A percentile compares a stretch with the other conserved stretches of the same genome.
These are phyloP conservation scores for Cotesia congregata DNA, from an alignment of 2,888 invertebrate species.

Conservation along the genomic window DNA sequence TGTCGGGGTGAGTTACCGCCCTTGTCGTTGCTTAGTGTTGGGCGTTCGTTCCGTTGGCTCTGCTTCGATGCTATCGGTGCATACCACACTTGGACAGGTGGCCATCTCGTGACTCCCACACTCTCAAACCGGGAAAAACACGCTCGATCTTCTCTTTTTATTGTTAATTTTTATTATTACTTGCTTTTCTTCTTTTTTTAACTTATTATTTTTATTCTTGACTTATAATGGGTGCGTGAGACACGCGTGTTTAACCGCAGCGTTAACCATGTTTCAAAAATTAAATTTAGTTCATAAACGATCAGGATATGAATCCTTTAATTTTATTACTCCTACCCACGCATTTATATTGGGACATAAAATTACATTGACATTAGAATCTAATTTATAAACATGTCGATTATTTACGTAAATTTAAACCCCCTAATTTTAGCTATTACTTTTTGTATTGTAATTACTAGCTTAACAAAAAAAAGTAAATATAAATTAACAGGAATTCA, in stretches of 20 bases:
- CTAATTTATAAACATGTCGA: constrained; percentile 51
- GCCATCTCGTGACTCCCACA: constrained; percentile 66
- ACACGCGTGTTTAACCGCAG: constrained; percentile 15
- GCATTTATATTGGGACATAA: background rate
- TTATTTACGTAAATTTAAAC: background rate
- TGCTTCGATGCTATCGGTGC: constrained; percentile 66
- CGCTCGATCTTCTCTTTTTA: constrained; percentile 33
- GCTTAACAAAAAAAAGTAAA: too few species aligned
- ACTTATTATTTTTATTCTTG: constrained; percentile 6
- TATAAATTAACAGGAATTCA: too few species aligned
- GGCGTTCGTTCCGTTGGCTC: constrained; percentile 62
- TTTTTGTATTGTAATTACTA: background rate
- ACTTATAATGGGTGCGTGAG: constrained; percentile 9
- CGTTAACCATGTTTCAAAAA: background rate
- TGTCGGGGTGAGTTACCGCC: constrained; percentile 69
- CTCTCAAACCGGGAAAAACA: constrained; percentile 45
- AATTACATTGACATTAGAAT: constrained; percentile 48
- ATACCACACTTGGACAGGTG: constrained; percentile 68
- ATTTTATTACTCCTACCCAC: background rate
- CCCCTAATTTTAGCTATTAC: background rate
- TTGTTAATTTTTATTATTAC: constrained; percentile 16
- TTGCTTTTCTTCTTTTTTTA: background rate
- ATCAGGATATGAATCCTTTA: constrained; percentile 15
- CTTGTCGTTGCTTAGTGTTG: constrained; percentile 67
- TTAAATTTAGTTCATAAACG: constrained; percentile 51